A percentile compares a stretch with the other conserved stretches of the same genome.
Conservation (phyloP, 2,797 vertebrate species). For the Aselliscus stoliczkanus region DNA sequence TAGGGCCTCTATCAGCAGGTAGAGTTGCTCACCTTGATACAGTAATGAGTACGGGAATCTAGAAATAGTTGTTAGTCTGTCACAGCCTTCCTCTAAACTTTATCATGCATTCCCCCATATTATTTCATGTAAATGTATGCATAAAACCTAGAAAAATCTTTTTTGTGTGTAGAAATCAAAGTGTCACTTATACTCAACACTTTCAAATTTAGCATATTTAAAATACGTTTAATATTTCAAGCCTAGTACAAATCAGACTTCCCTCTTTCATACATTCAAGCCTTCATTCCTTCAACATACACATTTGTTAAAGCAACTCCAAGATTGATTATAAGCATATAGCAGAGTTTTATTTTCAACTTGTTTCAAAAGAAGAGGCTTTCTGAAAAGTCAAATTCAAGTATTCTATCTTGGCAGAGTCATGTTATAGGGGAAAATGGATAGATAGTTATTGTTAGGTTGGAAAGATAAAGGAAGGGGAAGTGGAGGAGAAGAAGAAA, state of each 20-base stretch:
- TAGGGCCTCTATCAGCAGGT: conserved; percentile 53
- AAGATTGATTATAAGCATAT: background rate
- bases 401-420: background rate
- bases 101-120: background rate
- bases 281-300: background rate
- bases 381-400: background rate
- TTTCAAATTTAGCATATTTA: conserved; percentile 8
- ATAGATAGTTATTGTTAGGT: background rate
- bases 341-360: conserved; percentile 28
- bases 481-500: background rate
- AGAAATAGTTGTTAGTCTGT: conserved; percentile 43
- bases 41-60: conserved; percentile 50
- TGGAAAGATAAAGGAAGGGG: background rate
- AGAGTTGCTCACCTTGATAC: conserved; percentile 33
- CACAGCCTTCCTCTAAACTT: background rate
- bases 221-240: conserved; percentile 10
- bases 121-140: conserved; percentile 22
- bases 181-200: background rate
- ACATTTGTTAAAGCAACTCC: background rate
- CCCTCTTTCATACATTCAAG: background rate
- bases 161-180: conserved; percentile 32
- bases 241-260: background rate
- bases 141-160: conserved; percentile 10
- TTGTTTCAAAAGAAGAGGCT: background rate
- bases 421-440: background rate